Evolutionary conservation across 2,113 vertebrate genomes (phyloP).

Genomic region (Cebus imitator): DNA sequence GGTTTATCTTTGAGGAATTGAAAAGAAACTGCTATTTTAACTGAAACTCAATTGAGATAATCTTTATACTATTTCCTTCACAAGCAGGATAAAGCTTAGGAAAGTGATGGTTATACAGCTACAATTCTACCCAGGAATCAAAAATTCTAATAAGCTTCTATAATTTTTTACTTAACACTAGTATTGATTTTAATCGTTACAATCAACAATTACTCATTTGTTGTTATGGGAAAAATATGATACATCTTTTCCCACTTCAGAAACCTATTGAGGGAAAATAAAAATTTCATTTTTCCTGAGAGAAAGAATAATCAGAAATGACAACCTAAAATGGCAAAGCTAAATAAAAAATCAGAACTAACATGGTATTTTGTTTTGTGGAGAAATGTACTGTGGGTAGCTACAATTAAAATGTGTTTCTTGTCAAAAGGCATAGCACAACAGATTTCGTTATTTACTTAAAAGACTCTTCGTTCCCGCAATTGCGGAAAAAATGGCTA

Average conservation of each 20-base stretch:
- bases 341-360: background rate
- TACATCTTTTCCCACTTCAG: background rate
- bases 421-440: background rate
- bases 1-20: conserved; percentile 40
- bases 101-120: conserved; percentile 50
- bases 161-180: background rate
- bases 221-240: conserved; percentile 27
- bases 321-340: background rate
- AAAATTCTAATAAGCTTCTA: conserved; percentile 64
- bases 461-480: background rate
- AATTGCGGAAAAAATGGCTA: background rate
- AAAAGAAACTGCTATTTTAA: conserved; percentile 43
- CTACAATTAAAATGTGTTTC: background rate
- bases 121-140: conserved; percentile 53
- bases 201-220: conserved; percentile 14
- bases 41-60: conserved; percentile 53
- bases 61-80: conserved; percentile 10
- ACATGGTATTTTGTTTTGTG: background rate
- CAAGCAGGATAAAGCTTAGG: conserved; percentile 17
- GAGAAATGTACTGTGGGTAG: background rate
- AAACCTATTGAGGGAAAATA: conserved; percentile 42
- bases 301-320: background rate
- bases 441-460: conserved; percentile 9
- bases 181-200: background rate
- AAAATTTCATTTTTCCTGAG: background rate